Evolutionary conservation across 2,797 vertebrate genomes (phyloP).

Genomic region (Urophycis tenuis): DNA sequence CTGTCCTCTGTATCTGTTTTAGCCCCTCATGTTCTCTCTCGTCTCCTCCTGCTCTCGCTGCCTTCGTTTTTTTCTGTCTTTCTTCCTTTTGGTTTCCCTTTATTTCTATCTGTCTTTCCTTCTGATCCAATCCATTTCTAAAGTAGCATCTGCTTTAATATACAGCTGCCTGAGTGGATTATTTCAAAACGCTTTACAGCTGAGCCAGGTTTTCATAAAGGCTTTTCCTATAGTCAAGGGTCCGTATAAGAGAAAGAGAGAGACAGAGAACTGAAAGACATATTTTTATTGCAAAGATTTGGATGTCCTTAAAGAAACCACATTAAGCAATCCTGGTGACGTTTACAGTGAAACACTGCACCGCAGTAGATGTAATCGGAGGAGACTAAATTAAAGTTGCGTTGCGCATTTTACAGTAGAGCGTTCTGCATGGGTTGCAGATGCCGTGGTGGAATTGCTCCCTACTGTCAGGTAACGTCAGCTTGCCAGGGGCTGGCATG

Average conservation of each 20-base stretch:
- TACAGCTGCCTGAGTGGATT: constrained; percentile 28
- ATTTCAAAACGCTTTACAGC: constrained; percentile 28
- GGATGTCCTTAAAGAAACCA: constrained; percentile 5
- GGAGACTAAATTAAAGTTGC: background rate
- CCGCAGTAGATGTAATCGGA: background rate
- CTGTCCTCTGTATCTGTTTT: background rate
- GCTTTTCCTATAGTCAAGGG: constrained; percentile 16
- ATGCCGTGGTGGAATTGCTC: background rate
- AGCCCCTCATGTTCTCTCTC: background rate
- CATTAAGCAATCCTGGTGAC: background rate
- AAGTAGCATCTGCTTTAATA: constrained; percentile 10
- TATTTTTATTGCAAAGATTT: constrained; percentile 6
- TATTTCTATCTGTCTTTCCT: background rate
- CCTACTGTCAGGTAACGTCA: background rate
- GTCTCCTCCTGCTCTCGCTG: background rate
- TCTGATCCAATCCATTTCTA: background rate
- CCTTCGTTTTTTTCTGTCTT: background rate
- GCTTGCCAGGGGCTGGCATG: background rate
- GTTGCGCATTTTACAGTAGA: background rate
- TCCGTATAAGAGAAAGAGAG: background rate
- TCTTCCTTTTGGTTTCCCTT: background rate
- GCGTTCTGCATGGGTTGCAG: background rate
- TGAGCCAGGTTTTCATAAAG: constrained; percentile 35
- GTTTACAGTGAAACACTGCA: background rate
- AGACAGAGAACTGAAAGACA: background rate